Evolutionary conservation across 1,140 invertebrate genomes (phyloP).

Genomic region (Trichonephila clavipes): DNA sequence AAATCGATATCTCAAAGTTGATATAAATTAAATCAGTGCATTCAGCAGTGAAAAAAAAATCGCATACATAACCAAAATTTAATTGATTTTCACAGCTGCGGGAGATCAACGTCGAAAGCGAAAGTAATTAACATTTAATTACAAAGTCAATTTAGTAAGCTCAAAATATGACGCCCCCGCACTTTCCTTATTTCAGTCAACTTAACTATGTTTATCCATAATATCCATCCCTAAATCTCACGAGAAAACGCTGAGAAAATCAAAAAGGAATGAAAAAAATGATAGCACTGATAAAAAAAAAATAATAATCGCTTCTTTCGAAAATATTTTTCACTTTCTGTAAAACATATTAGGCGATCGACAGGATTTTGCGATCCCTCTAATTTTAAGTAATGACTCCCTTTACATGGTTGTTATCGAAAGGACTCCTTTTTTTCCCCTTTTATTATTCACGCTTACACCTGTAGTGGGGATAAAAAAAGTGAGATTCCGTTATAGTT

Average conservation of each 20-base stretch:
- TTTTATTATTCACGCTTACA: background rate
- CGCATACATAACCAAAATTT: background rate
- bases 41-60: background rate
- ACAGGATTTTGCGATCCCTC: background rate
- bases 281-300: background rate
- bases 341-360: conserved; percentile 34
- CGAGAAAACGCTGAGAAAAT: background rate
- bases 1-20: background rate
- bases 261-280: background rate
- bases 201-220: conserved; percentile 4
- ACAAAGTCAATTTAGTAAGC: conserved; percentile 55
- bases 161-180: conserved; percentile 10
- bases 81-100: background rate
- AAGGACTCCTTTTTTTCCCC: background rate
- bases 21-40: background rate
- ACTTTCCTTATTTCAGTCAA: background rate
- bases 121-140: conserved; percentile 56
- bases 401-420: conserved; percentile 12
- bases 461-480: conserved; percentile 10
- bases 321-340: background rate
- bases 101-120: background rate
- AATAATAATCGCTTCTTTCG: background rate
- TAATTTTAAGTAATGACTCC: conserved; percentile 62
- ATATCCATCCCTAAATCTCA: background rate
- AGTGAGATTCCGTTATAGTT: conserved; percentile 30